Evolutionary conservation across 2,113 vertebrate genomes (phyloP).

Genomic region (Plestiodon gilberti): DNA sequence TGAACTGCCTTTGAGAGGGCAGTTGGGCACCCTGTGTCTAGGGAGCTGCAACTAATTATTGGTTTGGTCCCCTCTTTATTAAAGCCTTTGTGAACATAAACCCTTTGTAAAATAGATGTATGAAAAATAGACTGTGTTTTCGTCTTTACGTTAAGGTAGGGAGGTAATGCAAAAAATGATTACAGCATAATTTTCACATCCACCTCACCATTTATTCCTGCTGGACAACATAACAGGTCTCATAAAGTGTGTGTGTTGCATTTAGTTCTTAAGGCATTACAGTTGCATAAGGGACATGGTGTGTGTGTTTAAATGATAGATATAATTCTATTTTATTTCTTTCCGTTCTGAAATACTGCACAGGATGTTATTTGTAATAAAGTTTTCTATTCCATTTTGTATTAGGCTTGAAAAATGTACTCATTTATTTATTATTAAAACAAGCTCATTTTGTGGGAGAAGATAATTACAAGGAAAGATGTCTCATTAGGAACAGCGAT

Average conservation of each 20-base stretch:
- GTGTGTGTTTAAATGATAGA: slow-evolving; percentile 27
- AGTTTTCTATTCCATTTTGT: slow-evolving; percentile 57
- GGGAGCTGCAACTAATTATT: background rate
- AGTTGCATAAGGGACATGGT: background rate
- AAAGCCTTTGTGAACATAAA: background rate
- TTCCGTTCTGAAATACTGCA: slow-evolving; percentile 61
- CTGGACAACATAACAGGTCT: slow-evolving; percentile 15
- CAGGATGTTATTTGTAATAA: slow-evolving; percentile 54
- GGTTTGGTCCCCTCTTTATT: background rate
- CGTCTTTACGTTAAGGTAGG: too few relatives aligned
- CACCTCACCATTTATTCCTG: background rate
- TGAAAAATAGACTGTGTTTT: background rate
- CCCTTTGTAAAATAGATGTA: background rate
- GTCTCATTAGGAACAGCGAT: slow-evolving; percentile 43
- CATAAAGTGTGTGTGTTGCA: background rate
- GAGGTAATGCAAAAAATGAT: background rate
- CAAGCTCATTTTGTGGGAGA: slow-evolving; percentile 51
- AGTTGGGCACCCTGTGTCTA: background rate
- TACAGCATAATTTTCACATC: background rate
- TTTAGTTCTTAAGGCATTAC: slow-evolving; percentile 14
- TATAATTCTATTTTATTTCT: slow-evolving; percentile 49
- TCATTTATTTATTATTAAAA: slow-evolving; percentile 65
- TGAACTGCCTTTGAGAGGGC: too few relatives aligned
- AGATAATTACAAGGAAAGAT: slow-evolving; percentile 60
- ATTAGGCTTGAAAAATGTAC: slow-evolving; percentile 58